Evolutionary conservation across 2,113 vertebrate genomes (phyloP).

Genomic region (Callorhinus ursinus): DNA sequence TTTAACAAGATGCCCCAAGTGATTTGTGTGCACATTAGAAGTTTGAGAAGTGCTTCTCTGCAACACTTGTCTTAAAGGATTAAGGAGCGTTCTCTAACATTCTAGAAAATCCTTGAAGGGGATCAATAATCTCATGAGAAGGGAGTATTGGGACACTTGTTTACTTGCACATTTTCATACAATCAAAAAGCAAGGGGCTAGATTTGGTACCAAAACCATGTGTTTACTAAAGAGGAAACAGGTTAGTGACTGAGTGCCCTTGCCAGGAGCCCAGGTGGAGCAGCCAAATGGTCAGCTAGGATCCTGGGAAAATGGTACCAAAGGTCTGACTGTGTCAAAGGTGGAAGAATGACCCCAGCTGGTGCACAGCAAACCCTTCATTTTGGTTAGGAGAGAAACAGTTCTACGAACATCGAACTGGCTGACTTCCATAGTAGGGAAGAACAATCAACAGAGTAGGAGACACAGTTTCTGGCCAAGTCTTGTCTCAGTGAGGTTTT

Average conservation of each 20-base stretch:
- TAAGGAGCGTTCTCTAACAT: background rate
- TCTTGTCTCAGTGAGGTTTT: background rate
- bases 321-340: background rate
- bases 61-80: background rate
- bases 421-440: background rate
- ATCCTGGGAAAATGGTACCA: background rate
- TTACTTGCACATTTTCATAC: constrained; percentile 18
- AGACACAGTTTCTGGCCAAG: background rate
- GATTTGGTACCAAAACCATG: background rate
- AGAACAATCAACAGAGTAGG: background rate
- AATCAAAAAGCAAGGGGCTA: constrained; percentile 16
- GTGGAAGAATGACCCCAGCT: background rate
- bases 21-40: background rate
- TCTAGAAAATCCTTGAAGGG: background rate
- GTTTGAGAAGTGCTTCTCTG: background rate
- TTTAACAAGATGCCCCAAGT: background rate
- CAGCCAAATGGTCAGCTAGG: background rate
- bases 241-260: background rate
- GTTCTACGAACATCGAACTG: background rate
- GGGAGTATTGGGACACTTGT: background rate
- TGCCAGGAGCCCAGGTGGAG: background rate
- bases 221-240: background rate
- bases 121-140: background rate
- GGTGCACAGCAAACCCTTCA: background rate
- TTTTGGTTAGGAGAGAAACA: background rate